These are phyloP conservation scores for Pammene aurita DNA, from an alignment of 2,888 invertebrate genomes.

Conservation along the genomic window DNA sequence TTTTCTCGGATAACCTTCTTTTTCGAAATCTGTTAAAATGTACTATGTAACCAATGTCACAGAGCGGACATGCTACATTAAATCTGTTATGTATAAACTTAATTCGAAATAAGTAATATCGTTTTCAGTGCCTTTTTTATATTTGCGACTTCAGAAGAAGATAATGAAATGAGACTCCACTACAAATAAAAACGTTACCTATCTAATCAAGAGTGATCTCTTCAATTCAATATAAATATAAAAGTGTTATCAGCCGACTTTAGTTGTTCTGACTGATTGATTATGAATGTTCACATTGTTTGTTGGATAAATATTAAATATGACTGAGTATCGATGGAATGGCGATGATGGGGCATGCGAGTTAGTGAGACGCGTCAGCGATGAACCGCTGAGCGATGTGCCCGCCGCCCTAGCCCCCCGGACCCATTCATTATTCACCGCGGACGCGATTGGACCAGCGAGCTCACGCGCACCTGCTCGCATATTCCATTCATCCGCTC, in stretches of 20 bases:
- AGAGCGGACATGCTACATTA: no score
- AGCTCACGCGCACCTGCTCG: conserved; percentile 60
- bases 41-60: no score
- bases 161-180: conserved; percentile 3
- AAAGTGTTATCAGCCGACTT: conserved; percentile 9
- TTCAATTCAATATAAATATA: neutral
- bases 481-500: conserved; percentile 76
- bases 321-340: conserved; percentile 23
- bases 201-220: neutral
- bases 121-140: conserved; percentile 9
- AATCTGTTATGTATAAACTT: neutral
- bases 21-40: no score
- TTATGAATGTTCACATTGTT: conserved; percentile 11
- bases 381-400: conserved; percentile 54
- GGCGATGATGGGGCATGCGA: conserved; percentile 20
- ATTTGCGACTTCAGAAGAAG: conserved; percentile 4
- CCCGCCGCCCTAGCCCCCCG: conserved; percentile 43
- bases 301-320: conserved; percentile 17
- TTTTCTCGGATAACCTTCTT: no score
- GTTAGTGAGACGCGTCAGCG: conserved; percentile 44
- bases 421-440: conserved; percentile 71
- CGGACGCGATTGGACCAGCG: conserved; percentile 57
- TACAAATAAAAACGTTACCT: neutral
- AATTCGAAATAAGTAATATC: neutral
- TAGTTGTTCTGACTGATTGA: conserved; percentile 13